Conservation (phyloP, 2,113 vertebrate species). For the Calcarius ornatus region DNA sequence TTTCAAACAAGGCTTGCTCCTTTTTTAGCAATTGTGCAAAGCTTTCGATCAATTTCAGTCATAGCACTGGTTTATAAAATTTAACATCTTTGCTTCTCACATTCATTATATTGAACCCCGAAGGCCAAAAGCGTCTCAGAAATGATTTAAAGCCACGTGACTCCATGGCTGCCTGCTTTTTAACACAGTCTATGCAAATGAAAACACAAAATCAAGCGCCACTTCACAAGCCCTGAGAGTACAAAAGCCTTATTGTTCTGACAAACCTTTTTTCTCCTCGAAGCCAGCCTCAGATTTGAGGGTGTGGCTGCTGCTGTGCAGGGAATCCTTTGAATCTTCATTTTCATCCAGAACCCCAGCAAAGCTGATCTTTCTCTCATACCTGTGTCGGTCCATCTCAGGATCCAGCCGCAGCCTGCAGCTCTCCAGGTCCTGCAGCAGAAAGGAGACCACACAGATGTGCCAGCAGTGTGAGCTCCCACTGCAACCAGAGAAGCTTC, state of each 20-base stretch:
- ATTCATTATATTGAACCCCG: neutral
- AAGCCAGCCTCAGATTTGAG: constrained; percentile 92
- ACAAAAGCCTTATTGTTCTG: constrained; percentile 47
- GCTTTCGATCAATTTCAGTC: neutral
- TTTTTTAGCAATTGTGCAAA: neutral
- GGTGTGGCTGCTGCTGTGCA: constrained; percentile 98
- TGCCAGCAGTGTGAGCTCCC: neutral
- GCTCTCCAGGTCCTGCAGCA: constrained; percentile 89
- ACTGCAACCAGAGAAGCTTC: neutral
- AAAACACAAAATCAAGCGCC: constrained; percentile 38
- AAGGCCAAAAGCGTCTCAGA: neutral
- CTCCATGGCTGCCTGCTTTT: constrained; percentile 26
- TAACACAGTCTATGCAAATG: constrained; percentile 29
- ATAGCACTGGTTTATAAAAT: neutral
- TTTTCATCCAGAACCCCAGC: constrained; percentile 97
- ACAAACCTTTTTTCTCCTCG: constrained; percentile 91
- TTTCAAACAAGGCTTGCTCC: neutral
- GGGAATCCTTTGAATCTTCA: constrained; percentile 90
- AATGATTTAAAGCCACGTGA: constrained; percentile 30
- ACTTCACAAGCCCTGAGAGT: constrained; percentile 31
- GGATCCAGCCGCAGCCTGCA: constrained; percentile 92
- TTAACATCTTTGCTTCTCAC: constrained; percentile 50
- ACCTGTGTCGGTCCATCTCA: constrained; percentile 92
- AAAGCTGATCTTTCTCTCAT: constrained; percentile 99
- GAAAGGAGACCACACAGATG: neutral